Percentiles rank a stretch among this genome's conserved stretches.
Conservation (phyloP, 2,888 invertebrate genomes). For the Stramonita haemastoma region DNA sequence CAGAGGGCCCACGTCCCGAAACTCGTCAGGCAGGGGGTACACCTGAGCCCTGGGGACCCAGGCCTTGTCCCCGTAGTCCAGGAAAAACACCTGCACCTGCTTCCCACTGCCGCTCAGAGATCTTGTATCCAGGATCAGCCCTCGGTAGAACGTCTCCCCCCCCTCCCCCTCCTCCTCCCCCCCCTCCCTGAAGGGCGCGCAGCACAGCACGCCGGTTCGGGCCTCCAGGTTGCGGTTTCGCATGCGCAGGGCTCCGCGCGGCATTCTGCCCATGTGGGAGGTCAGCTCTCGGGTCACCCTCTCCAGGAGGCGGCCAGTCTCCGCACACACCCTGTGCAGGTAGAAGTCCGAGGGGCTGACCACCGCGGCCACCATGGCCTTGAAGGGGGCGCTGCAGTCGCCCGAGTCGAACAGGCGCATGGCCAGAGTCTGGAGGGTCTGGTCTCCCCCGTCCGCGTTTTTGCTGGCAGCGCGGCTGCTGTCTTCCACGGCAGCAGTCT, state of each 20-base stretch:
- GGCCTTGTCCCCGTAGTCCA: constrained; percentile 93
- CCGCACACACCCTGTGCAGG: constrained; percentile 61
- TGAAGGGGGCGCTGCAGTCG: neutral
- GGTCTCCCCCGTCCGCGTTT: neutral
- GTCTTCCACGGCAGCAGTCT: neutral
- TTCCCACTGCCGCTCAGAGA: constrained; percentile 7
- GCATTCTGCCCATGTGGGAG: constrained; percentile 40
- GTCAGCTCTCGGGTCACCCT: constrained; percentile 59
- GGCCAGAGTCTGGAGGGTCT: neutral
- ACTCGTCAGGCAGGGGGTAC: constrained; percentile 85
- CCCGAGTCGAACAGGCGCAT: neutral
- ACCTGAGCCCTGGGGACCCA: constrained; percentile 83
- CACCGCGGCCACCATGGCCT: constrained; percentile 65
- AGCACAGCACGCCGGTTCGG: constrained; percentile 81
- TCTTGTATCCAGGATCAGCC: constrained; percentile 57
- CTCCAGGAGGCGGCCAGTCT: constrained; percentile 57
- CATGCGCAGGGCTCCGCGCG: neutral
- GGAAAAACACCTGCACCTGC: constrained; percentile 82
- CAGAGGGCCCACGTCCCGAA: constrained; percentile 85
- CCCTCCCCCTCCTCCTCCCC: constrained; percentile 83
- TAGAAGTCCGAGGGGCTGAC: constrained; percentile 68
- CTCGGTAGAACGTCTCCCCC: constrained; percentile 85
- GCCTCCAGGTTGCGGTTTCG: constrained; percentile 7
- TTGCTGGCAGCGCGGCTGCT: neutral
- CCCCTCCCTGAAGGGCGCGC: constrained; percentile 88